Evolutionary conservation across 2,797 vertebrate species (phyloP).

Genomic region (Parauchenoglanis punctatus): DNA sequence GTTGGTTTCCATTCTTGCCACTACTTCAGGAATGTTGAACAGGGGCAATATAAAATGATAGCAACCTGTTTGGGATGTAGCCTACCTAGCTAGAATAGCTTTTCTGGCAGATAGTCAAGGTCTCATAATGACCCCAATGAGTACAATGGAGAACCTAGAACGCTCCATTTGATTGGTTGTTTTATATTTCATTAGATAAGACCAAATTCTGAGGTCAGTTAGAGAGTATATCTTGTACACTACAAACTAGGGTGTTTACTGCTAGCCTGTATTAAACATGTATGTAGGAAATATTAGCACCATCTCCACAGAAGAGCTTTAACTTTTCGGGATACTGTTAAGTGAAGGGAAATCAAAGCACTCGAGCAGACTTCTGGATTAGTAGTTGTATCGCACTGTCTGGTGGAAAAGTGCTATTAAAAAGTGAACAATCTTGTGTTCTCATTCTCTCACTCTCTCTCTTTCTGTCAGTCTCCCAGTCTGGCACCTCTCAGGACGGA

Average conservation of each 20-base stretch:
- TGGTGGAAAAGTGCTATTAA: slow-evolving; percentile 7
- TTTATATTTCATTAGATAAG: not conserved
- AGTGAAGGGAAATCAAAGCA: slow-evolving; percentile 3
- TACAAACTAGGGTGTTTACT: not conserved
- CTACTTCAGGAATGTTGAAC: not conserved
- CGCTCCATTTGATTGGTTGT: not conserved
- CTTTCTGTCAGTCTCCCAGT: slow-evolving; percentile 43
- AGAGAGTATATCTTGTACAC: too few species aligned
- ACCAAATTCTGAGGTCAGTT: not conserved
- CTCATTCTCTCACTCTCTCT: slow-evolving; percentile 10
- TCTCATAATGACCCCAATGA: not conserved
- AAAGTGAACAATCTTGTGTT: not conserved
- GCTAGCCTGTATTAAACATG: too few species aligned
- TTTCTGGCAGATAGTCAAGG: not conserved
- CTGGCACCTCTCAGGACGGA: slow-evolving; percentile 49
- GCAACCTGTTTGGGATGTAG: not conserved
- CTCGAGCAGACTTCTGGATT: slow-evolving; percentile 10
- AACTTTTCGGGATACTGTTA: not conserved
- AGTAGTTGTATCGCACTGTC: not conserved
- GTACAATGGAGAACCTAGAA: not conserved
- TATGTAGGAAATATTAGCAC: not conserved
- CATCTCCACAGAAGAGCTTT: not conserved
- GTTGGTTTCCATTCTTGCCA: not conserved
- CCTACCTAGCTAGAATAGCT: not conserved
- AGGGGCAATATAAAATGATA: not conserved